These are phyloP conservation scores for Spheniscus mendiculus DNA, from an alignment of 2,113 vertebrate species.

Conservation along the genomic window DNA sequence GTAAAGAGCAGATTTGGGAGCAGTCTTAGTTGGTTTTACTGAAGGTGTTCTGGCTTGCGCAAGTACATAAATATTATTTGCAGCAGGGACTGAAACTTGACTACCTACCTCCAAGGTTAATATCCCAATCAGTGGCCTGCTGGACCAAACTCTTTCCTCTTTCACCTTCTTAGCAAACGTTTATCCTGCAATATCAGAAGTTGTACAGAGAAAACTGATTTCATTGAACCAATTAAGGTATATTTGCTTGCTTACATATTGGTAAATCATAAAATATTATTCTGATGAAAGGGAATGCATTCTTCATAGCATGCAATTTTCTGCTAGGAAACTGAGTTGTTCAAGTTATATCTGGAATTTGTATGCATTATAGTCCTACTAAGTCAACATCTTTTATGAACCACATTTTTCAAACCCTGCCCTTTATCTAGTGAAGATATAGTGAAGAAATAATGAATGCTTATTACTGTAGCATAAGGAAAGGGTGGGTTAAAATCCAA, in stretches of 20 bases:
- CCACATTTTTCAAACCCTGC: neutral
- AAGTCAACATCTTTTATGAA: neutral
- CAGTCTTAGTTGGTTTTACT: neutral
- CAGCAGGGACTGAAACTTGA: neutral
- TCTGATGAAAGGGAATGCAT: neutral
- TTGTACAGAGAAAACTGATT: neutral
- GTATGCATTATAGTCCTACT: neutral
- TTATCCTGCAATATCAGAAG: neutral
- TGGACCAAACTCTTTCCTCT: neutral
- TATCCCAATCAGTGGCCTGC: neutral
- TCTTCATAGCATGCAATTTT: neutral
- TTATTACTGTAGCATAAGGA: neutral
- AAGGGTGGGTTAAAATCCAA: neutral
- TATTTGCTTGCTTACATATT: neutral
- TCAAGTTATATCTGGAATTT: neutral
- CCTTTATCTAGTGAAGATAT: neutral
- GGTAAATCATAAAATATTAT: neutral
- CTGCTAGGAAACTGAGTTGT: neutral
- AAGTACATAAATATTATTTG: neutral
- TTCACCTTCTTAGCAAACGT: neutral
- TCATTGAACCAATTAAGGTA: neutral
- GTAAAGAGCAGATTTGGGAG: neutral
- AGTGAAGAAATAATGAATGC: neutral
- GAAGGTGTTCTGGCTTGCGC: neutral
- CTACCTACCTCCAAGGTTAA: neutral